These are phyloP conservation scores for Pipistrellus pipistrellus DNA, from an alignment of 2,797 vertebrate species.

Conservation along the genomic window DNA sequence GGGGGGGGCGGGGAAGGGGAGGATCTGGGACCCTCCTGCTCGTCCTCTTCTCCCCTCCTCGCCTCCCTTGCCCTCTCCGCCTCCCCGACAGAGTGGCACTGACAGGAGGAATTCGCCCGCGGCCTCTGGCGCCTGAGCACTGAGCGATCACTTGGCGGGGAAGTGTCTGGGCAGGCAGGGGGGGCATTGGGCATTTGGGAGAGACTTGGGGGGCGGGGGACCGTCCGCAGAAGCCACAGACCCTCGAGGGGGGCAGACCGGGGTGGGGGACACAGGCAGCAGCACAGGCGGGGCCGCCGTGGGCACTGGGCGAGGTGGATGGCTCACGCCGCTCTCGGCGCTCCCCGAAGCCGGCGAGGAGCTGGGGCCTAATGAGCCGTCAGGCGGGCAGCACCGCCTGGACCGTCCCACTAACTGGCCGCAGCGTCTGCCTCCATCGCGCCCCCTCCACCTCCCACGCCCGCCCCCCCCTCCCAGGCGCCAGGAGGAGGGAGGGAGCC, in stretches of 20 bases:
- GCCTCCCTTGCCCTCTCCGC: constrained; percentile 78
- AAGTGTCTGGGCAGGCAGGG: constrained; percentile 55
- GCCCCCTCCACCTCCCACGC: constrained; percentile 53
- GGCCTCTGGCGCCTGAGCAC: constrained; percentile 87
- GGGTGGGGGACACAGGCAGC: constrained; percentile 29
- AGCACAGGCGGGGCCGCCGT: constrained; percentile 10
- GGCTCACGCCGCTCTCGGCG: constrained; percentile 81
- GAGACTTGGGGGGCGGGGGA: constrained; percentile 27
- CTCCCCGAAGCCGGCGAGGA: constrained; percentile 90
- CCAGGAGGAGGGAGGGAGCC: constrained; percentile 69
- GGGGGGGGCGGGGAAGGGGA: background rate
- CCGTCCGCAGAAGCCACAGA: constrained; percentile 55
- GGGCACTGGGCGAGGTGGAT: constrained; percentile 76
- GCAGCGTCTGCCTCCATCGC: constrained; percentile 86
- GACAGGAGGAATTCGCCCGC: constrained; percentile 86
- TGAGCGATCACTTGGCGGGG: constrained; percentile 82
- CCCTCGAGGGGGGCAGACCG: background rate
- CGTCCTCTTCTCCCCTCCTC: constrained; percentile 50
- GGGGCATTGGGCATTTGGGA: constrained; percentile 76
- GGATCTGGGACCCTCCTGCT: constrained; percentile 51
- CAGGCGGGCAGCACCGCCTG: constrained; percentile 87
- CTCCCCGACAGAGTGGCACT: constrained; percentile 87
- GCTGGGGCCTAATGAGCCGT: constrained; percentile 91
- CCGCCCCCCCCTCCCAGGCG: constrained; percentile 24
- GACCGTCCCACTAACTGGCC: constrained; percentile 93